Percentiles rank a stretch among this genome's conserved stretches.
phyloP scores from a whole-genome alignment of 2,797 vertebrate genomes.

The Phoeniculus purpureus region DNA sequence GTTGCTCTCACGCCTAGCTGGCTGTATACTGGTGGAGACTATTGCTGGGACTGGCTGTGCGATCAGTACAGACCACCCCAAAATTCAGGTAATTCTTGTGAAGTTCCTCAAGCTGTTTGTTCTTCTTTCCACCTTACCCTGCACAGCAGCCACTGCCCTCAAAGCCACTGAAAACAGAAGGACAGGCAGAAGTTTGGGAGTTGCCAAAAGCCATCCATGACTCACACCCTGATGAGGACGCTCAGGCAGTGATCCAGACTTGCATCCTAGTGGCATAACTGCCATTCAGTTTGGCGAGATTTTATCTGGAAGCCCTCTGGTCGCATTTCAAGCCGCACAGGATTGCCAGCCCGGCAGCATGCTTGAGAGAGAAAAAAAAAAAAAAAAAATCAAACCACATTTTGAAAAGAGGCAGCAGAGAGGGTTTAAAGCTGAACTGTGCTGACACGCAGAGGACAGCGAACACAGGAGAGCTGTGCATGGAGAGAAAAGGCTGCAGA shows the following conservation, averaged over 20 bases:
- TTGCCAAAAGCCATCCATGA: neutral
- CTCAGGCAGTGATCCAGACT: neutral
- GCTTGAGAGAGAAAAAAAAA: neutral
- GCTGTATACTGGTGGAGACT: neutral
- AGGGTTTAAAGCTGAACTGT: neutral
- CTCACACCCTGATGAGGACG: neutral
- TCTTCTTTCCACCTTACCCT: neutral
- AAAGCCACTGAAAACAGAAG: neutral
- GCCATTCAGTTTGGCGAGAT: neutral
- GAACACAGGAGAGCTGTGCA: neutral
- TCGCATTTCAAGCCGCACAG: accelerated
- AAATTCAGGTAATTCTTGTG: neutral
- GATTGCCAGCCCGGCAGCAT: neutral
- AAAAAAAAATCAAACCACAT: neutral
- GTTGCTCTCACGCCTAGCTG: constrained; percentile 25
- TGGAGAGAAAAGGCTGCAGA: neutral
- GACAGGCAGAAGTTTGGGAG: neutral
- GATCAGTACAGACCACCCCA: neutral
- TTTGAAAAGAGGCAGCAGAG: neutral
- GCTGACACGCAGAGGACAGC: neutral
- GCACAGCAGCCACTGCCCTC: neutral
- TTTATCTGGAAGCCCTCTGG: neutral
- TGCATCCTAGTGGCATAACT: neutral
- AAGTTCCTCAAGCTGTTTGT: neutral
- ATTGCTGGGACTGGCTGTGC: accelerated